Base-by-base conservation (phyloP, 2,797 vertebrate species). In the Rachycentron canadum region DNA sequence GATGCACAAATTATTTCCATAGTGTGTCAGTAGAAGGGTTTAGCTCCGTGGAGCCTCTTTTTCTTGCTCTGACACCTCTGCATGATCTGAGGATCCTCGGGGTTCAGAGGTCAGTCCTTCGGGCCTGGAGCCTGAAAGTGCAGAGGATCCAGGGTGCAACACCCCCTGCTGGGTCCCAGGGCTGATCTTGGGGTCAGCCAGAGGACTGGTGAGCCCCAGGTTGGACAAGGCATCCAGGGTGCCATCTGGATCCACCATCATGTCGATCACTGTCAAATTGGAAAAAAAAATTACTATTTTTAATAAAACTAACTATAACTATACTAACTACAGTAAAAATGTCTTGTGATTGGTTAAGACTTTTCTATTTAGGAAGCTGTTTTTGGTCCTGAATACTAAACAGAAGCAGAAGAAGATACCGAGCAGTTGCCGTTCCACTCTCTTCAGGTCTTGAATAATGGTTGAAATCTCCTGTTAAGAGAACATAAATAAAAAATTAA, bases 231-330 rank as follows among this genome's bases (percentile, higher is more conserved):
- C 96, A 74, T 98, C 98, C 94, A 99, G 89, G 53, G 97, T 97
- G 25, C 98, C 97, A 36, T 99, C 98, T 1, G 98, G 98, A 87
- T 99, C 98, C 78, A 99, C 97, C 97, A 99, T 99, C 82, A 97
- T 92, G 81, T 99, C 98, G 76, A 99, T 98, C 8, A 96, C 98
- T 99, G 84, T 38, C 13, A 50, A 32, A 83, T 43, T 9, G 38
- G 13, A 36, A n/a, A 78, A 17, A 82, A 56, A 63, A 40, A 55
- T 62, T 0, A 64, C 9, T 25, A 17, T 7, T 25, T 4, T 49
- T 45, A 0, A 61, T 14, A 4, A 16, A 7, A 32, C 3, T 32
- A 32, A 32, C 32, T 32, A 6, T 19, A 19, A 36, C 6, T 36
- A 1, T 36, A 36, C 9, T 36, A 36, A 36, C 3, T 32, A 32